Base-by-base conservation (phyloP, 1,140 invertebrate species). In the Zeugodacus cucurbitae region DNA sequence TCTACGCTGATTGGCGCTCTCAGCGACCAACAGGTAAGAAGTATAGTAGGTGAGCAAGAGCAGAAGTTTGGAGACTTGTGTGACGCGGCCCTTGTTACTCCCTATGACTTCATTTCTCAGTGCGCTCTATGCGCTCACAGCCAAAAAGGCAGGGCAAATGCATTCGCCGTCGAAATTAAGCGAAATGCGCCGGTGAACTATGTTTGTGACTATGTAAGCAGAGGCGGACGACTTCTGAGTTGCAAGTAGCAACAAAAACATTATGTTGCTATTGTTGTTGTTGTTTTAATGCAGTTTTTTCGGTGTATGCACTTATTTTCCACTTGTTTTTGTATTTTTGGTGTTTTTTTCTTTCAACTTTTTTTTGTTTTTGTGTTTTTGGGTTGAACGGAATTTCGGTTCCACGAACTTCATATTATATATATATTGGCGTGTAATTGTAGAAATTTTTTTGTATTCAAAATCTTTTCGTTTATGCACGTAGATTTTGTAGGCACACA, bases 221-320 rank as follows among this genome's bases (percentile, higher is more conserved):
- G n/a, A n/a, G n/a, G n/a, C n/a, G n/a, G n/a, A n/a, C n/a, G n/a
- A n/a, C n/a, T n/a, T n/a, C n/a, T n/a, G n/a, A n/a, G n/a, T n/a
- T 26, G 41, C 20, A 17, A 48, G 44, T 11, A 82, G 17, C 37
- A 78, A n/a, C 32, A 78, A 78, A 48, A 82, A 82, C 22, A 82
- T 44, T 22, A 29, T 29, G 37, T 41, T 74, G 70, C 70, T 37
- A 34, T 34, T 67, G 1, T 67, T 74, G 58, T 70, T 88, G 67
- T 58, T 88, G 87, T 90, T 88, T 86, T 87, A 78, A 67, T 41
- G 67, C 44, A 64, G 78, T 54, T 85, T 37, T 57, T 44, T 44
- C 85, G 86, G 67, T 29, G 58, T 6, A 58, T 59, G 54, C 85
- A 59, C 85, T 37, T 86, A 58, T 58, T 58, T 57, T 34, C 37